Evolutionary conservation across 2,113 vertebrate species (phyloP), one percentile per base, ranked within the genome.

Genomic region (Gopherus evgoodei): DNA sequence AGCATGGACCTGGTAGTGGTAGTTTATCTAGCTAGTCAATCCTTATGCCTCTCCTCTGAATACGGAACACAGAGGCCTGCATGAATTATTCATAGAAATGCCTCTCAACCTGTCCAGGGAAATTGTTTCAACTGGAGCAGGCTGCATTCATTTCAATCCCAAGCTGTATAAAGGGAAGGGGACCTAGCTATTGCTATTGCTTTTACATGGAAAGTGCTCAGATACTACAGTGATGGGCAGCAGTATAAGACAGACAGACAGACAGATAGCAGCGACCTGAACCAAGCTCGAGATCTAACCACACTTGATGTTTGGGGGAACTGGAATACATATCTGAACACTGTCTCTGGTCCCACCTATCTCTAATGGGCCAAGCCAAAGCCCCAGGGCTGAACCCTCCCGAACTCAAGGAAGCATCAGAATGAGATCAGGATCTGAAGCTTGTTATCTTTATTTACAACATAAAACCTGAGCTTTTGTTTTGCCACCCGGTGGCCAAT

Each of bases 81-180:
- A 1, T 83, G 49, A 94, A 90, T 97, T 91, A 97, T 92, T 97
- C 57, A 94, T 62, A 49, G 2, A 52, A 78, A 95, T 44, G 53
- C 83, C 88, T 93, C 83, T 65, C 52, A 50, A 81, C 53, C 93
- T 92, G 80, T 85, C 78, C 91, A 91, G 56, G 88, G 95, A 91
- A 94, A 90, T 84, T 92, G 86, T 94, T 93, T 88, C 75, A 84
- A 80, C 86, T 96, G 92, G 75, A 94, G 9, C 44, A 81, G 72
- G 76, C 44, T 12, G 80, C 3, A 91, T 86, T 94, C 49, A 52
- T 96, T 95, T 93, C 44, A 62, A 38, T 38, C 75, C 80, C 83
- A 92, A 81, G 76, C 5, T 76, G 87, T 86, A 69, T 72, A 57
- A 93, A 93, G 72, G 52, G 72, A 95, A 95, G 49, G 52, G 6